Conservation (phyloP, 2,797 vertebrate genomes). For the Coregonus ussuriensis region DNA sequence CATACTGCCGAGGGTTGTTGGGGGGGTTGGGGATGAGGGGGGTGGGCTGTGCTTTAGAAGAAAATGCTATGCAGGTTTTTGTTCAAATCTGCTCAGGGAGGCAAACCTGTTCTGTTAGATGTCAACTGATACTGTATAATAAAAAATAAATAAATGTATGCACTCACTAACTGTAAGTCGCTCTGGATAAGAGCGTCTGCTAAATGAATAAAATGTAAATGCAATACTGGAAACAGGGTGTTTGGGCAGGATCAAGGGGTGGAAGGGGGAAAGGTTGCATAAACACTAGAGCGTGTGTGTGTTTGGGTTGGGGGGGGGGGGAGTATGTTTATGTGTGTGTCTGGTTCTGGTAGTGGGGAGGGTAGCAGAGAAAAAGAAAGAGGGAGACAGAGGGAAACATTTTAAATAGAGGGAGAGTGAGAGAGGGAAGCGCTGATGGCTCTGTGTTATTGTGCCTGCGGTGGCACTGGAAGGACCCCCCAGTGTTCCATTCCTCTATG, state of each 20-base stretch:
- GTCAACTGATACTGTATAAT: constrained; percentile 26
- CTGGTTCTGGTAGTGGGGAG: not conserved
- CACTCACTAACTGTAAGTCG: too few relatives aligned
- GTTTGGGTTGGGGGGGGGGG: not conserved
- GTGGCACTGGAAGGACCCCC: constrained; percentile 47
- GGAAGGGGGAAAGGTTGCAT: constrained; percentile 19
- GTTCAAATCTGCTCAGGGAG: constrained; percentile 42
- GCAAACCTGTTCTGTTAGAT: constrained; percentile 39
- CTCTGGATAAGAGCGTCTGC: too few relatives aligned
- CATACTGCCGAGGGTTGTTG: constrained; percentile 55
- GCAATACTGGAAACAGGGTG: constrained; percentile 1
- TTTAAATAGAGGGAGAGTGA: not conserved
- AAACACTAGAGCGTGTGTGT: constrained; percentile 31
- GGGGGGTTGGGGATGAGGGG: constrained; percentile 36
- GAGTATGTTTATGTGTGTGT: not conserved
- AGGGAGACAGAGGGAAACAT: constrained; percentile 17
- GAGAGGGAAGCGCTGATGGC: constrained; percentile 26
- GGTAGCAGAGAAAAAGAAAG: constrained; percentile 14
- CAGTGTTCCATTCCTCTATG: constrained; percentile 48
- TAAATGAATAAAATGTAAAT: too few relatives aligned
- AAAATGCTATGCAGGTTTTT: constrained; percentile 41
- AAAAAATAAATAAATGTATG: too few relatives aligned
- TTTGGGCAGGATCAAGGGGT: constrained; percentile 33
- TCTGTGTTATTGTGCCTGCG: constrained; percentile 34
- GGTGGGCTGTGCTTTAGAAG: constrained; percentile 26